Conservation (phyloP, 2,113 vertebrate genomes). For the Cromileptes altivelis region DNA sequence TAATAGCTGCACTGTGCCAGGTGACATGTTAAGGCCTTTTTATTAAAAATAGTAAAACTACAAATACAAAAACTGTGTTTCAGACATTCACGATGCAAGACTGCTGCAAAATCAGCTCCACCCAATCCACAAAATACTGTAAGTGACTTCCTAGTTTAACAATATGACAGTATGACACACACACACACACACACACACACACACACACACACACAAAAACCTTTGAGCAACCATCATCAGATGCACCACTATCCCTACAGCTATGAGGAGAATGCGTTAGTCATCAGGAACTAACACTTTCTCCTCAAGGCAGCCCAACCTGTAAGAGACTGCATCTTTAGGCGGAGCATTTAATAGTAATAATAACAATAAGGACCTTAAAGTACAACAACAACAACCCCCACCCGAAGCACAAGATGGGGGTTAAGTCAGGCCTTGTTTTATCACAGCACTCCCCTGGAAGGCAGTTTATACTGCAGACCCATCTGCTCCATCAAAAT, state of each 20-base stretch:
- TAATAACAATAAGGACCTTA: slow-evolving; percentile 61
- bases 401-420: slow-evolving; percentile 50
- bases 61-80: neutral
- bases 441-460: slow-evolving; percentile 85
- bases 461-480: slow-evolving; percentile 90
- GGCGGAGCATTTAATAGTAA: slow-evolving; percentile 44
- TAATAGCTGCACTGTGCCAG: neutral
- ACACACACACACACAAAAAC: neutral
- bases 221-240: slow-evolving; percentile 27
- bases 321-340: slow-evolving; percentile 40
- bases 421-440: slow-evolving; percentile 56
- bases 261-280: slow-evolving; percentile 17
- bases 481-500: slow-evolving; percentile 89
- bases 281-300: slow-evolving; percentile 36
- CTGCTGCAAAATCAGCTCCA: slow-evolving; percentile 3
- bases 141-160: neutral
- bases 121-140: neutral
- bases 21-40: neutral
- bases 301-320: slow-evolving; percentile 32
- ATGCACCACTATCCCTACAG: slow-evolving; percentile 10
- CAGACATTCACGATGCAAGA: neutral
- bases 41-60: neutral
- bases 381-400: slow-evolving; percentile 54
- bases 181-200: too few species aligned
- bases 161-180: neutral